Conservation (phyloP, 2,888 invertebrate genomes). For the Drosophila melanosoma region DNA sequence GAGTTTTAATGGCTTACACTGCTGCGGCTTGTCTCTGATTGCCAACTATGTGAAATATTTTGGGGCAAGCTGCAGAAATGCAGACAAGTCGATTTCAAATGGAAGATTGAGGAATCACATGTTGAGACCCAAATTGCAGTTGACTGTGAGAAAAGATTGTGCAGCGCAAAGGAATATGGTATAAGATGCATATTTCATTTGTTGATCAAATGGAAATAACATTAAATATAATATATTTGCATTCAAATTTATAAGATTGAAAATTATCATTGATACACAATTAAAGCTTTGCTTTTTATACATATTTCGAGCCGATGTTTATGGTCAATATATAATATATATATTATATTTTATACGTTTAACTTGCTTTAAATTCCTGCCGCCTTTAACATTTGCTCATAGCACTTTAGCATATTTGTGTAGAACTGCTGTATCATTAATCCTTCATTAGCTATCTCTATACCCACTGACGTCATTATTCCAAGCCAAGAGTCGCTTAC, state of each 20-base stretch:
- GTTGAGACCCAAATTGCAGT: background rate
- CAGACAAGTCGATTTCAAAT: constrained; percentile 18
- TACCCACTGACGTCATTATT: constrained; percentile 44
- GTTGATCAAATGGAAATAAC: background rate
- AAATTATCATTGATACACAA: too few relatives aligned
- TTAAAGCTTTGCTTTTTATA: too few relatives aligned
- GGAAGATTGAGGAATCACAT: constrained; percentile 25
- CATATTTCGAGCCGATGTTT: too few relatives aligned
- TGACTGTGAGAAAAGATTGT: background rate
- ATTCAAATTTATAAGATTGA: background rate
- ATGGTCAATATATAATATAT: too few relatives aligned
- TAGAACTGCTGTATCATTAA: constrained; percentile 18
- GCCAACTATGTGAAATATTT: constrained; percentile 56
- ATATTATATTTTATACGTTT: too few relatives aligned
- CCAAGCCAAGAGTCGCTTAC: constrained; percentile 15
- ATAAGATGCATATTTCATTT: too few relatives aligned
- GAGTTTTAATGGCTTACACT: constrained; percentile 64
- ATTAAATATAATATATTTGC: background rate
- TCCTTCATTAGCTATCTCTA: constrained; percentile 39
- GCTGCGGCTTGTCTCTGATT: constrained; percentile 59
- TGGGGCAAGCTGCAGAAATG: constrained; percentile 27
- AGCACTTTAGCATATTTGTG: background rate
- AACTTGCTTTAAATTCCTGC: background rate
- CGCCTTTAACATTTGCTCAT: background rate
- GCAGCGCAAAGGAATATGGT: background rate